phyloP scores from a whole-genome alignment of 2,113 vertebrate genomes.

The Heterotis niloticus region DNA sequence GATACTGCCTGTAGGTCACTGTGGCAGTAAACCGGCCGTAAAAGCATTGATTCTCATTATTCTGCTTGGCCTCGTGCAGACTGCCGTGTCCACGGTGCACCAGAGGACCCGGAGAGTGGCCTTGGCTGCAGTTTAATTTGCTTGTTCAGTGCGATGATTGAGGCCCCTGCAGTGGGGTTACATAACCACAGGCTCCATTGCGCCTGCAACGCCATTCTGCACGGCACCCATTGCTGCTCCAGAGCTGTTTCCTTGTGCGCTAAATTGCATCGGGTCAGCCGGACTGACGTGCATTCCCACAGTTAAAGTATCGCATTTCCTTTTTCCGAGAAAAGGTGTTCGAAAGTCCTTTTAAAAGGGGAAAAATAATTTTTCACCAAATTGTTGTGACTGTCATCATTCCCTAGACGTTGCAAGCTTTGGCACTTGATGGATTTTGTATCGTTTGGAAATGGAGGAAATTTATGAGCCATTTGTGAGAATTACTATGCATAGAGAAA shows the following conservation, averaged over 20 bases:
- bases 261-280: background rate
- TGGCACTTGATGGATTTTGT: too few species aligned
- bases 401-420: too few species aligned
- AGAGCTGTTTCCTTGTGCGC: background rate
- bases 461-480: too few species aligned
- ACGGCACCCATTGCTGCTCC: background rate
- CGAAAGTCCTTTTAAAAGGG: background rate
- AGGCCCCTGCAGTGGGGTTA: background rate
- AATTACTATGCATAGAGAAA: too few species aligned
- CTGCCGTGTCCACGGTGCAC: background rate
- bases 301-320: conserved; percentile 4
- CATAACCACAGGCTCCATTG: background rate
- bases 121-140: conserved; percentile 34
- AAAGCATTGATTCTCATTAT: conserved; percentile 44
- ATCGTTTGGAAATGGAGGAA: too few species aligned
- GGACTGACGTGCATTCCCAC: background rate
- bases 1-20: conserved; percentile 46
- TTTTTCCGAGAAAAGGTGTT: background rate
- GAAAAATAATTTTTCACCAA: background rate
- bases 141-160: conserved; percentile 13
- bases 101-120: conserved; percentile 19
- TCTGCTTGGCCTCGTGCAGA: conserved; percentile 6
- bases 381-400: too few species aligned
- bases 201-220: background rate
- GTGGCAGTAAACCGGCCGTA: conserved; percentile 50